Percentiles rank a stretch among this genome's conserved stretches.
Evolutionary conservation across 2,113 vertebrate species (phyloP).

Genomic region (Garra rufa): DNA sequence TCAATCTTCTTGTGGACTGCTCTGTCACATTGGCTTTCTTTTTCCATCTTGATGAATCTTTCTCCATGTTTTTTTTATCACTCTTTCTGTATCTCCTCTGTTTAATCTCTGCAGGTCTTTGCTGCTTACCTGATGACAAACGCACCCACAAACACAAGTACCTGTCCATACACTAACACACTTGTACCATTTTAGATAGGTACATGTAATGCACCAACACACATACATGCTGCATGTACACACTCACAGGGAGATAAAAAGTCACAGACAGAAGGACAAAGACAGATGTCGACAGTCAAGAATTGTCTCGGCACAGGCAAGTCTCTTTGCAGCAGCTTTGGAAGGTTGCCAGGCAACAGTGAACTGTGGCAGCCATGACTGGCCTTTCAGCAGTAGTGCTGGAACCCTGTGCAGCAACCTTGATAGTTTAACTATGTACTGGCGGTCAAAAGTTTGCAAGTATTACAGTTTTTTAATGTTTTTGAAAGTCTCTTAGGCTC

Average conservation of each 20-base stretch:
- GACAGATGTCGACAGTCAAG: slow-evolving; percentile 28
- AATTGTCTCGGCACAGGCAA: slow-evolving; percentile 39
- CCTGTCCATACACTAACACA: not conserved
- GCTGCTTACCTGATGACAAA: slow-evolving; percentile 57
- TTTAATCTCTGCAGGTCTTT: slow-evolving; percentile 13
- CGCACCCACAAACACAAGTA: slow-evolving; percentile 1
- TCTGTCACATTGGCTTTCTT: slow-evolving; percentile 28
- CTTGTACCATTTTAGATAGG: not conserved
- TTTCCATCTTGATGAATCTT: slow-evolving; percentile 47
- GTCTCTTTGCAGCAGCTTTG: slow-evolving; percentile 62
- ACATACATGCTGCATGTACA: not conserved
- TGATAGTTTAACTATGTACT: not conserved
- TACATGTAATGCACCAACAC: not conserved
- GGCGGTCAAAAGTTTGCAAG: not conserved
- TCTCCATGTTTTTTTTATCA: slow-evolving; percentile 27
- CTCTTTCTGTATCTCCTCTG: slow-evolving; percentile 40
- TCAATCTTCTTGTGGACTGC: slow-evolving; percentile 27
- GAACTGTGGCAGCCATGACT: slow-evolving; percentile 59
- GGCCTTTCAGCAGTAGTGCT: not conserved
- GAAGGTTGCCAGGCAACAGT: slow-evolving; percentile 76
- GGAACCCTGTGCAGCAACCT: slow-evolving; percentile 43
- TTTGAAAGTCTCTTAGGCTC: not conserved
- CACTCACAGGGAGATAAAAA: slow-evolving; percentile 38
- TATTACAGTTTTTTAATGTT: not conserved
- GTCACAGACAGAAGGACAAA: slow-evolving; percentile 18